These are phyloP conservation scores for Leptodactylus fuscus DNA, from an alignment of 2,113 vertebrate species.

Conservation along the genomic window DNA sequence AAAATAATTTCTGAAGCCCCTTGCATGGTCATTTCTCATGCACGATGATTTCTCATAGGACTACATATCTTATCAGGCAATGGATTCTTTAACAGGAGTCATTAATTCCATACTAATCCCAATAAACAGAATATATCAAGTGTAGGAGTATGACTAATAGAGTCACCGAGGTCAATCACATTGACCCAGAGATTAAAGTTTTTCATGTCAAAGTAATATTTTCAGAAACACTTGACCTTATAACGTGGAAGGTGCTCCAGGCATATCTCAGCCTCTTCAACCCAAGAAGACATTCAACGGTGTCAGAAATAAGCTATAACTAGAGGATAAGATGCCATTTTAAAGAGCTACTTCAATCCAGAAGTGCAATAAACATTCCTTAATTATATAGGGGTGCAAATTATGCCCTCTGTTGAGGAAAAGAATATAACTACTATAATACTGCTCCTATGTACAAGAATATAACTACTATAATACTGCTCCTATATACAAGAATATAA, in stretches of 20 bases:
- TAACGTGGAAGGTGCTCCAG: not conserved
- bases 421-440: slow-evolving; percentile 16
- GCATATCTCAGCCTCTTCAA: slow-evolving; percentile 1
- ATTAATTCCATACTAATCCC: not conserved
- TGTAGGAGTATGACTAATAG: not conserved
- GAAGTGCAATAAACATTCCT: not conserved
- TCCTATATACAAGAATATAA: slow-evolving; percentile 3
- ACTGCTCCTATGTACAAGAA: slow-evolving; percentile 11
- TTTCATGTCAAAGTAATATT: not conserved
- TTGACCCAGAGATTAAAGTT: not conserved
- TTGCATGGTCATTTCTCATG: not conserved
- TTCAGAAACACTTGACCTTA: slow-evolving; percentile 38
- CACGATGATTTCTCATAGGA: not conserved
- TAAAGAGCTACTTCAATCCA: not conserved
- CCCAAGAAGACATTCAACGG: not conserved
- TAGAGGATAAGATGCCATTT: not conserved
- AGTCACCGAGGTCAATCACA: not conserved
- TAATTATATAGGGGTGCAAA: not conserved
- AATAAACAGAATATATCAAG: slow-evolving; percentile 1
- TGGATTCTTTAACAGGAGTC: not conserved
- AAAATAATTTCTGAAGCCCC: not conserved
- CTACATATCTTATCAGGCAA: not conserved
- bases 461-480: slow-evolving; percentile 17
- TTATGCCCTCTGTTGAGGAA: not conserved
- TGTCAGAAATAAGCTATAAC: not conserved